A percentile compares a stretch with the other conserved stretches of the same genome.
Evolutionary conservation across 2,888 invertebrate species (phyloP).

Genomic region (Dichetophora obliterata): DNA sequence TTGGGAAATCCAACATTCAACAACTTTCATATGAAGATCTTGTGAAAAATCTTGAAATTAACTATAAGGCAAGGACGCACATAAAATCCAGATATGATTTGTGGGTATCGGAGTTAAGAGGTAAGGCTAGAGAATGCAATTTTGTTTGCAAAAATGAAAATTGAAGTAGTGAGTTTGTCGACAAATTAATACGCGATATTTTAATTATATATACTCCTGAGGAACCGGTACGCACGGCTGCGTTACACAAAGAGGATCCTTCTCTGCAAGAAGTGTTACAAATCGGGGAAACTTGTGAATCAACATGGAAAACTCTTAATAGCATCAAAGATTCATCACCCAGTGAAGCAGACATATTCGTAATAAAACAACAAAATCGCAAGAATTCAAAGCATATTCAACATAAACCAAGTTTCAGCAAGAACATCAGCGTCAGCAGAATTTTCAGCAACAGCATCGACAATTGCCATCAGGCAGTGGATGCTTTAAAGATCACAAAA

Average conservation of each 20-base stretch:
- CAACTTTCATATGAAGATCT: conserved; percentile 4
- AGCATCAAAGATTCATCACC: background rate
- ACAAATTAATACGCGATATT: conserved; percentile 37
- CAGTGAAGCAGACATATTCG: background rate
- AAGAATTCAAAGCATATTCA: too few relatives aligned
- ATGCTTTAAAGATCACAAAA: background rate
- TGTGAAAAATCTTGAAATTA: background rate
- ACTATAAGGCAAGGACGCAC: conserved; percentile 30
- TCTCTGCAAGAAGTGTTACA: background rate
- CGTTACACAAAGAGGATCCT: background rate
- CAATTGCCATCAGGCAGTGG: background rate
- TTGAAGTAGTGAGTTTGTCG: conserved; percentile 34
- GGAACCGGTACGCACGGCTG: conserved; percentile 27
- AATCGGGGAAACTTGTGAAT: background rate
- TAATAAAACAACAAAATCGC: background rate
- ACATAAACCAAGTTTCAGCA: too few relatives aligned
- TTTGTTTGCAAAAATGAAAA: conserved; percentile 19
- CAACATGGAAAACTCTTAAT: background rate
- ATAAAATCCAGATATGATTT: conserved; percentile 25
- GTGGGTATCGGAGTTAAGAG: too few relatives aligned
- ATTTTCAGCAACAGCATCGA: background rate
- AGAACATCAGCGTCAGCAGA: background rate
- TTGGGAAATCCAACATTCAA: background rate
- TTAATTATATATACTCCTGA: conserved; percentile 38
- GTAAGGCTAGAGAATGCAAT: conserved; percentile 71